Evolutionary conservation across 1,140 invertebrate genomes (phyloP), one percentile per base, ranked within the genome.

Genomic region (Pseudomyrmex pallidus): DNA sequence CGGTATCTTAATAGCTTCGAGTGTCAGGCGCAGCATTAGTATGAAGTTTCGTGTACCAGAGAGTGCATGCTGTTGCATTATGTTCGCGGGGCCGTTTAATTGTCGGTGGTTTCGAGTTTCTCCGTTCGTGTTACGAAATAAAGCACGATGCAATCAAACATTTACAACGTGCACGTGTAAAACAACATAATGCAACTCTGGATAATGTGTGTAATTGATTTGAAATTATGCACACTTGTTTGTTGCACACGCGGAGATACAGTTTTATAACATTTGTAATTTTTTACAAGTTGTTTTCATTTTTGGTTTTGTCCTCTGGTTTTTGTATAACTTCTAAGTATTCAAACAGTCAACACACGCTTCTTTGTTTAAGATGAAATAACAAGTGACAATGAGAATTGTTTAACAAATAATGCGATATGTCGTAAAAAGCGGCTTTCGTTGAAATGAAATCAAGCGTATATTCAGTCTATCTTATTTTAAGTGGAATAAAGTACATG

Each of bases 1-100:
- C 85, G 85, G 74, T 87, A 87, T 87, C 86, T 87, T 87, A 87
- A 87, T 87, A 77, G 86, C 74, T 87, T 84, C 67, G 83, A 84
- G 82, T 87, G 86, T 87, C 85, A 56, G 82, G 25, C 64, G 46
- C 57, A 68, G 72, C 62, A 46, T 59, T 50, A 62, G 80, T 77
- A 83, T 13, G 86, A 87, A 76, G 74, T 87, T 84, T 87, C 73
- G 50, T 10, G 44, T 70, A 44, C 48, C 22, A 62, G 67, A 77
- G 61, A 77, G 61, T 56, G 64, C 64, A 82, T 57, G 77, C 50
- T 74, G 48, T 56, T 61, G 63, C 74, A 66, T 84, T 84, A 80
- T 77, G 70, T 82, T 87, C 73, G 70, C 56, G 66, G 50, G 72
- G 15, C 63, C 54, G 66, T 56, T 80, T 80, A 80, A 80, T 80